These are phyloP conservation scores for Fissipunctia ypsillon DNA, from an alignment of 2,888 invertebrate species.

Conservation along the genomic window DNA sequence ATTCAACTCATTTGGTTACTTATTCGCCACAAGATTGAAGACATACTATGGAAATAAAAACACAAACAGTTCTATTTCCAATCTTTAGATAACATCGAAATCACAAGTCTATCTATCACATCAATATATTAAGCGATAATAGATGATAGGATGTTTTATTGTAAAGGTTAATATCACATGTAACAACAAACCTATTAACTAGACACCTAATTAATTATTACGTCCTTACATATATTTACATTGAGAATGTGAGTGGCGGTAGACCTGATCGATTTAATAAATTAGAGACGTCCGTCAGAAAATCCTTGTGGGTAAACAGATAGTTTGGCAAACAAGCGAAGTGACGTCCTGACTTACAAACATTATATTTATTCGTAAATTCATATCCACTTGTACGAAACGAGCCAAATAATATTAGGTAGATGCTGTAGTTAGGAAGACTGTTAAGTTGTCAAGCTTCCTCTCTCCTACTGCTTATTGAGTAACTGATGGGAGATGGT, in stretches of 20 bases:
- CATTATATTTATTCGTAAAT: too few species aligned
- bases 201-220: slow-evolving; percentile 41
- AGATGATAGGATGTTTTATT: slow-evolving; percentile 26
- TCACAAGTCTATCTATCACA: slow-evolving; percentile 16
- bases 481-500: not conserved
- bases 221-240: slow-evolving; percentile 23
- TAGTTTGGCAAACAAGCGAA: too few species aligned
- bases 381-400: too few species aligned
- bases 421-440: too few species aligned
- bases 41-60: slow-evolving; percentile 3
- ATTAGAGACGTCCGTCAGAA: slow-evolving; percentile 13
- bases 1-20: not conserved
- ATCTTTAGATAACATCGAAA: not conserved
- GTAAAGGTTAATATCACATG: slow-evolving; percentile 38
- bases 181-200: slow-evolving; percentile 36
- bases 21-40: not conserved
- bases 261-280: slow-evolving; percentile 26
- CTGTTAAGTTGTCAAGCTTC: too few species aligned
- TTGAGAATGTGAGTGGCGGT: slow-evolving; percentile 28
- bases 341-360: too few species aligned
- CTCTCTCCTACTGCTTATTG: too few species aligned
- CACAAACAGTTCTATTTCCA: slow-evolving; percentile 30
- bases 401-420: too few species aligned
- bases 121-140: slow-evolving; percentile 27
- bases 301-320: not conserved